Conservation (phyloP, 2,888 invertebrate genomes). For the Microctonus brassicae region DNA sequence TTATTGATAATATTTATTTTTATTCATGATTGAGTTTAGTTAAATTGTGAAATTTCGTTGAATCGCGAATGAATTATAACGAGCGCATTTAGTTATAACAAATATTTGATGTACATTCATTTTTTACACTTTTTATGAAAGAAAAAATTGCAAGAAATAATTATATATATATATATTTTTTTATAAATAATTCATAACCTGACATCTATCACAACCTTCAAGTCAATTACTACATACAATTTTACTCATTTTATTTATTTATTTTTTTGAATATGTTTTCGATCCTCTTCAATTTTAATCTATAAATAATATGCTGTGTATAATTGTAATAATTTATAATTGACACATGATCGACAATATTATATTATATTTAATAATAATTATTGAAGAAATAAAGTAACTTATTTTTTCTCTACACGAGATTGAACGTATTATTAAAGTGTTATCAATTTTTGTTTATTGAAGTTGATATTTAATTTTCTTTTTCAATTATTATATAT, state of each 20-base stretch:
- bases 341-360: not conserved
- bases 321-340: too few relatives aligned
- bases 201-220: slow-evolving; percentile 1
- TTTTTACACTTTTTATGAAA: not conserved
- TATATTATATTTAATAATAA: too few relatives aligned
- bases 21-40: not conserved
- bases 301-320: too few relatives aligned
- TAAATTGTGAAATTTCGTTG: slow-evolving; percentile 11
- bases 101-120: not conserved
- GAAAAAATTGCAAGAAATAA: not conserved
- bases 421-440: too few relatives aligned
- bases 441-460: too few relatives aligned
- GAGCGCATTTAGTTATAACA: not conserved
- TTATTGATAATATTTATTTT: not conserved
- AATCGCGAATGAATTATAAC: not conserved
- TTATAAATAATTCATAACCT: not conserved
- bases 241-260: not conserved
- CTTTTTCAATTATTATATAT: too few relatives aligned
- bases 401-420: too few relatives aligned
- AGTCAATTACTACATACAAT: not conserved
- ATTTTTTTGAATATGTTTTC: not conserved
- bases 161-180: not conserved
- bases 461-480: too few relatives aligned
- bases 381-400: too few relatives aligned
- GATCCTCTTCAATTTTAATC: not conserved